Base-by-base conservation (phyloP, 1,140 invertebrate species). In the Drosophila ironensis region DNA sequence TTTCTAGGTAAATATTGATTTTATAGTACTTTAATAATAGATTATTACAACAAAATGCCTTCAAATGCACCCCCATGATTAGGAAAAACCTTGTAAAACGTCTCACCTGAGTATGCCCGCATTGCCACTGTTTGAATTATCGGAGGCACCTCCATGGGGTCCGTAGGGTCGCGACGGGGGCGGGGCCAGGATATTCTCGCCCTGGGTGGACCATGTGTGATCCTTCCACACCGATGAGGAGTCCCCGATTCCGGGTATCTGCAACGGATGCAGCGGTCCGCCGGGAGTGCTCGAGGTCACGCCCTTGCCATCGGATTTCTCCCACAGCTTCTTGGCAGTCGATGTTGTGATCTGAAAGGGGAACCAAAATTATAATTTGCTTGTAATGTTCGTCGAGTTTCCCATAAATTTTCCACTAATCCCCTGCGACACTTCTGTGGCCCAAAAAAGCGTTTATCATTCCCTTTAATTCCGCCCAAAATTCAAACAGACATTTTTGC, bases 261-360 rank as follows among this genome's bases (percentile, higher is more conserved):
- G 89, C 44, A 90, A 42, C 1, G 89, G 89, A 72, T 89, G 80
- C 9, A 90, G 56, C 4, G 88, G 88, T 2, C 88, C 89, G 14
- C 82, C 87, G 3, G 88, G 56, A 33, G 64, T 72, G 41, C 72
- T 74, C 9, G 80, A 86, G 27, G 61, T 71, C 9, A 74, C 72
- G 20, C 86, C 71, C 45, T 89, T 90, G 17, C 89, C 88, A 70
- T 90, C 88, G 7, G 87, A 89, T 60, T 90, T 90, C 42, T 90
- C 89, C 89, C 89, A 90, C 52, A 90, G 45, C 59, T 90, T 90
- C 67, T 90, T 90, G 44, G 89, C 88, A 54, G 89, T 88, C 60
- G 89, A 90, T 81, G 89, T 89, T 24, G 89, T 90, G 40, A 90
- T 90, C 89, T 90, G n/a, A 17, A n/a, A 45, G 25, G 27, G 22